Percentiles rank a stretch among this genome's conserved stretches.
phyloP scores from a whole-genome alignment of 2,888 invertebrate species.

The Tipula confusa region DNA sequence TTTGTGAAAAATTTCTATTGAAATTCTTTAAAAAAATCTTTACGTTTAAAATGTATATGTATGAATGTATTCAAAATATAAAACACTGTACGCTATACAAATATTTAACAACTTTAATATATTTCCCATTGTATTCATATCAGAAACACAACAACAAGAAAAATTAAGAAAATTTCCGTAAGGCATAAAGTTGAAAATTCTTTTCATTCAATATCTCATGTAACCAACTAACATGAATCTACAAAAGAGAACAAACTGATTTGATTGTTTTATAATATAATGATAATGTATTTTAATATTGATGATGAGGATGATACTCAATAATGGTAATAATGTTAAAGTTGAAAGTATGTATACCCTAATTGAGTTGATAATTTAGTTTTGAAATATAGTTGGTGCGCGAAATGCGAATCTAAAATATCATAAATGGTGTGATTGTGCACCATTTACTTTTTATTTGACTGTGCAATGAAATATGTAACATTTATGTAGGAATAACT shows the following conservation, averaged over 20 bases:
- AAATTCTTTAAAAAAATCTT: neutral
- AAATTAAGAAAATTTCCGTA: neutral
- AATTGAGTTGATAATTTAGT: neutral
- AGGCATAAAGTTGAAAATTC: neutral
- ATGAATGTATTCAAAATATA: neutral
- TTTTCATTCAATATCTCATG: neutral
- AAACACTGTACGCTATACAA: neutral
- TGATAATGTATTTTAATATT: neutral
- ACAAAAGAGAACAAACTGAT: neutral
- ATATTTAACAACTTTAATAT: neutral
- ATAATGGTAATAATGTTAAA: neutral
- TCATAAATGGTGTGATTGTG: too few species aligned
- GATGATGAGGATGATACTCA: constrained; percentile 13
- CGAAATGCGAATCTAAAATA: too few species aligned
- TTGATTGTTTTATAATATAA: neutral
- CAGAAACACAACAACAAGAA: neutral
- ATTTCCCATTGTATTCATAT: neutral
- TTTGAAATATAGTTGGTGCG: neutral
- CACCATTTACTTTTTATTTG: too few species aligned
- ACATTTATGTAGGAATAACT: too few species aligned
- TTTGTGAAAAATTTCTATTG: neutral
- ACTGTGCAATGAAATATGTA: too few species aligned
- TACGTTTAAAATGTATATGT: neutral
- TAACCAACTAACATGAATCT: neutral
- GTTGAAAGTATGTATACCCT: neutral